phyloP scores from a whole-genome alignment of 2,797 vertebrate species.

The Gallirallus australis region DNA sequence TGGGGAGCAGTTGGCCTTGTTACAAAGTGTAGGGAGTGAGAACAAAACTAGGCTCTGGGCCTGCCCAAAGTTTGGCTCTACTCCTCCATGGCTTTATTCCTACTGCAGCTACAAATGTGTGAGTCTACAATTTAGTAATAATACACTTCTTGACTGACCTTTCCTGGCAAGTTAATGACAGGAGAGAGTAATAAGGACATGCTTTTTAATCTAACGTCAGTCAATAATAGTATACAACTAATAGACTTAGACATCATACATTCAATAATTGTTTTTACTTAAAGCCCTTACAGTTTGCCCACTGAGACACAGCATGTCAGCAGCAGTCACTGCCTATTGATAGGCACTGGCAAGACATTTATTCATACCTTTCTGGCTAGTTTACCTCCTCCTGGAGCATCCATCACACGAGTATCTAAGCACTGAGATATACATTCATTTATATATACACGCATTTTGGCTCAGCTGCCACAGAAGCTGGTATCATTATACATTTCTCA shows the following conservation, averaged over 20 bases:
- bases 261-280: slow-evolving; percentile 73
- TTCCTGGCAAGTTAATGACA: slow-evolving; percentile 67
- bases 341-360: slow-evolving; percentile 18
- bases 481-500: background rate
- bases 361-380: slow-evolving; percentile 25
- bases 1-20: background rate
- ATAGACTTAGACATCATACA: slow-evolving; percentile 66
- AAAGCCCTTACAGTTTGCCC: slow-evolving; percentile 47
- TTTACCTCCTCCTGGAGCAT: slow-evolving; percentile 11
- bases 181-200: slow-evolving; percentile 59
- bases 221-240: slow-evolving; percentile 65
- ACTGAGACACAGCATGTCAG: slow-evolving; percentile 49
- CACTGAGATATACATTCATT: slow-evolving; percentile 5
- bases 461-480: background rate
- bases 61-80: slow-evolving; percentile 33
- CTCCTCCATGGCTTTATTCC: background rate
- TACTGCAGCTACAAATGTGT: slow-evolving; percentile 20
- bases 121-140: slow-evolving; percentile 61
- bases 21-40: background rate
- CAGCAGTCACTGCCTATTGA: slow-evolving; percentile 33
- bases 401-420: background rate
- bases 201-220: slow-evolving; percentile 65
- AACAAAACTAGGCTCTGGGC: slow-evolving; percentile 30
- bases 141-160: slow-evolving; percentile 62
- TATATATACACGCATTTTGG: slow-evolving; percentile 15